Base-by-base conservation (phyloP, 92 coral and sea anemone genomes). In the Diadumene lineata region DNA sequence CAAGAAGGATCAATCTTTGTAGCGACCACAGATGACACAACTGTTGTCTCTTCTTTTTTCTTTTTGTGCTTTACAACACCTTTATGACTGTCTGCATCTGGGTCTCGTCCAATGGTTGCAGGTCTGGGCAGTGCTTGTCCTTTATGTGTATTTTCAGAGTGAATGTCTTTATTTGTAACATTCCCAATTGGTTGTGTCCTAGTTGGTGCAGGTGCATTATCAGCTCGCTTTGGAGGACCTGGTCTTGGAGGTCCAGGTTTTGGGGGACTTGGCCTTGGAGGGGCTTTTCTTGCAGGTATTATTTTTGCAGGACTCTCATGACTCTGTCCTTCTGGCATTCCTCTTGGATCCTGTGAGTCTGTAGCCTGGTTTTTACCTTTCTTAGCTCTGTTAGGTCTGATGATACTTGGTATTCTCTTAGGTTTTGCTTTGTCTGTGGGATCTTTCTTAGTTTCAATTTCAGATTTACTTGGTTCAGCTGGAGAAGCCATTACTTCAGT, bases 1-100 rank as follows among this genome's bases (percentile, higher is more conserved):
- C 97, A 97, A 51, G 93, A 91, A 6, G 98, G 98, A 22, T 87
- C 97, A 13, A 91, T 87, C 80, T 87, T 87, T 11, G 97, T 87
- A 44, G 82, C 62, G 43, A 84, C 65, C 9, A 91, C 97, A 0
- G 97, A 81, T 3, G 90, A 84, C 43, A 91, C 74, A 56, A 76
- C 79, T 24, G 72, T 73, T 56, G 23, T 11, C 18, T 57, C 28
- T 6, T 22, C 38, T 32, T 73, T 34, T 22, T 60, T 15, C 17
- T 73, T 32, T n/a, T 48, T 61, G 53, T 31, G 53, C 31, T 62
- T 68, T 56, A 50, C 64, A n/a, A n/a, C n/a, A 31, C 15, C 30
- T 64, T 68, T 66, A 16, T 38, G 72, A 30, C 66, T 75, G n/a
- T 63, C 73, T 51, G 64, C 34, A 17, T 44, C 66, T n/a, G 33